Evolutionary conservation across 2,113 vertebrate genomes (phyloP).

Genomic region (Coptodon rendalli): DNA sequence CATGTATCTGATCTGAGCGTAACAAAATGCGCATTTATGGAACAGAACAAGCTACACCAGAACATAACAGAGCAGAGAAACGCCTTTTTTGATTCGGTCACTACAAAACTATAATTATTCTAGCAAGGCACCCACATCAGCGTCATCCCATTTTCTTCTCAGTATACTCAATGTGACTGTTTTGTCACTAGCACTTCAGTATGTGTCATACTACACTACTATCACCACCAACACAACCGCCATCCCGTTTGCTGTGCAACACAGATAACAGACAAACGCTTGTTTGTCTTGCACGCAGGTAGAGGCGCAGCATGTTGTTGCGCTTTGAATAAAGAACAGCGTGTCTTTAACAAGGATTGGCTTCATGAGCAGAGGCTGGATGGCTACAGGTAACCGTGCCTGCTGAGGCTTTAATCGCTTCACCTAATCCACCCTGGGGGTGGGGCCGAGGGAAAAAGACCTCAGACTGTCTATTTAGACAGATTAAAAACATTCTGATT

Average conservation of each 20-base stretch:
- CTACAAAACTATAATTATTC: not conserved
- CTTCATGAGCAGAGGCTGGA: not conserved
- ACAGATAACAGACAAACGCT: conserved; percentile 20
- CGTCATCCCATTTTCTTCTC: not conserved
- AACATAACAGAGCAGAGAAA: not conserved
- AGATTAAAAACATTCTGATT: not conserved
- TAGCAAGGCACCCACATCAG: not conserved
- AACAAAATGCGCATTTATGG: not conserved
- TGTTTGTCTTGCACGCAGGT: conserved; percentile 1
- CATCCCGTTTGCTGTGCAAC: not conserved
- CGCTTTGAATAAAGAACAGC: not conserved
- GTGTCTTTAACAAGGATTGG: not conserved
- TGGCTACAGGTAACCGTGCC: not conserved
- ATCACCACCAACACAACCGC: conserved; percentile 11
- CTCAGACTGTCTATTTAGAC: not conserved
- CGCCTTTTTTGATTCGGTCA: not conserved
- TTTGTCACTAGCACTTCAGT: not conserved
- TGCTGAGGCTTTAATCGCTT: not conserved
- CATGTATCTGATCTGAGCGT: not conserved
- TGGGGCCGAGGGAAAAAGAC: not conserved
- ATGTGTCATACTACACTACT: not conserved
- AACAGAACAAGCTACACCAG: not conserved
- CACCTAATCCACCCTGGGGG: not conserved
- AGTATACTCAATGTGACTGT: not conserved
- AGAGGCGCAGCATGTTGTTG: not conserved